A percentile compares a stretch with the other conserved stretches of the same genome.
These are phyloP conservation scores for Leptura quadrifasciata DNA, from an alignment of 2,888 invertebrate genomes.

Conservation along the genomic window DNA sequence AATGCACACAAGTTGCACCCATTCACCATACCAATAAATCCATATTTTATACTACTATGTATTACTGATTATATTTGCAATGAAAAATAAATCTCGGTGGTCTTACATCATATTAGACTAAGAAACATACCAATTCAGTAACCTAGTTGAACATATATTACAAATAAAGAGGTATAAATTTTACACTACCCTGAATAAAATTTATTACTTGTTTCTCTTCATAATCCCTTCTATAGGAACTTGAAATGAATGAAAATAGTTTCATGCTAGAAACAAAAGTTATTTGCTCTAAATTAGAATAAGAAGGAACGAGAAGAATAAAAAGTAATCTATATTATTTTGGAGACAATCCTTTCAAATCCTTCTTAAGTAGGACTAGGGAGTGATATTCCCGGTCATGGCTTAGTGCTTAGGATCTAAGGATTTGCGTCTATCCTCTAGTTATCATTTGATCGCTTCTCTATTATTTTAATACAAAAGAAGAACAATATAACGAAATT, in stretches of 20 bases:
- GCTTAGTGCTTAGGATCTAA: constrained; percentile 63
- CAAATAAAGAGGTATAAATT: too few relatives aligned
- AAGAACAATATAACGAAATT: background rate
- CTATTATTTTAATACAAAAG: constrained; percentile 45
- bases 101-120: too few relatives aligned
- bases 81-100: too few relatives aligned
- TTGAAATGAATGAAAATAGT: background rate
- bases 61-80: too few relatives aligned
- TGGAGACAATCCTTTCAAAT: constrained; percentile 61
- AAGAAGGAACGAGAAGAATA: constrained; percentile 58
- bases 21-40: too few relatives aligned
- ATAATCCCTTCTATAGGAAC: background rate
- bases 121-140: too few relatives aligned
- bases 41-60: too few relatives aligned
- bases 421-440: constrained; percentile 68
- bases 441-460: constrained; percentile 72
- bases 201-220: background rate
- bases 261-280: constrained; percentile 38
- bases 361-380: constrained; percentile 64
- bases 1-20: too few relatives aligned
- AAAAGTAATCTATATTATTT: constrained; percentile 68
- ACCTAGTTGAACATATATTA: too few relatives aligned
- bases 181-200: too few relatives aligned
- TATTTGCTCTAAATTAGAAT: constrained; percentile 48
- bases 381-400: constrained; percentile 68